Conservation (phyloP, 1,140 invertebrate genomes). For the Eupeodes corollae region DNA sequence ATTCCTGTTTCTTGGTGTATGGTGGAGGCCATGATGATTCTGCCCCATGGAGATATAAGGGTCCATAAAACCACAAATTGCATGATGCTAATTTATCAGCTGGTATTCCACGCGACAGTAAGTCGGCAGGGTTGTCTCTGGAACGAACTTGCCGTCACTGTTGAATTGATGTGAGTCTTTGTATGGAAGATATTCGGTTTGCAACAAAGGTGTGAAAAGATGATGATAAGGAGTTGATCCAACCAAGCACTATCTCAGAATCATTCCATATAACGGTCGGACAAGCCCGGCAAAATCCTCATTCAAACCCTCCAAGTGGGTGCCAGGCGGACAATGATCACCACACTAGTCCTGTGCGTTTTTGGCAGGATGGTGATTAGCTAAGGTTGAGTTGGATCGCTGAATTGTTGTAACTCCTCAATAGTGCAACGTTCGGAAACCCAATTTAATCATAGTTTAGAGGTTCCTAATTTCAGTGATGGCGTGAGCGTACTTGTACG, state of each 20-base stretch:
- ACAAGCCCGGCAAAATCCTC: no score
- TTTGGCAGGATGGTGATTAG: no score
- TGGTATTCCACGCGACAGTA: slow-evolving; percentile 5
- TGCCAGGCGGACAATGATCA: no score
- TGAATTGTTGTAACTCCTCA: no score
- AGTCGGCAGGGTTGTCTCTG: slow-evolving; percentile 16
- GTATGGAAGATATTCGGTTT: slow-evolving; percentile 17
- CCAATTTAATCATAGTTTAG: no score
- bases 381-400: no score
- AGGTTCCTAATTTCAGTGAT: no score
- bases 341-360: no score
- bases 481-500: no score
- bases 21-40: not conserved
- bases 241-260: slow-evolving; percentile 3
- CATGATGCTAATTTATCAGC: not conserved
- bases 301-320: no score
- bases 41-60: not conserved
- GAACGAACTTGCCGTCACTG: slow-evolving; percentile 18
- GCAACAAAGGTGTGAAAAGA: slow-evolving; percentile 19
- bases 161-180: slow-evolving; percentile 5
- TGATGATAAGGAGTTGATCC: not conserved
- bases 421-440: no score
- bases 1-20: not conserved
- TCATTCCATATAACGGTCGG: slow-evolving; percentile 2
- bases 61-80: slow-evolving; percentile 3